Percentiles rank a stretch among this genome's conserved stretches.
Evolutionary conservation across 2,113 vertebrate species (phyloP).

Genomic region (Excalfactoria chinensis): DNA sequence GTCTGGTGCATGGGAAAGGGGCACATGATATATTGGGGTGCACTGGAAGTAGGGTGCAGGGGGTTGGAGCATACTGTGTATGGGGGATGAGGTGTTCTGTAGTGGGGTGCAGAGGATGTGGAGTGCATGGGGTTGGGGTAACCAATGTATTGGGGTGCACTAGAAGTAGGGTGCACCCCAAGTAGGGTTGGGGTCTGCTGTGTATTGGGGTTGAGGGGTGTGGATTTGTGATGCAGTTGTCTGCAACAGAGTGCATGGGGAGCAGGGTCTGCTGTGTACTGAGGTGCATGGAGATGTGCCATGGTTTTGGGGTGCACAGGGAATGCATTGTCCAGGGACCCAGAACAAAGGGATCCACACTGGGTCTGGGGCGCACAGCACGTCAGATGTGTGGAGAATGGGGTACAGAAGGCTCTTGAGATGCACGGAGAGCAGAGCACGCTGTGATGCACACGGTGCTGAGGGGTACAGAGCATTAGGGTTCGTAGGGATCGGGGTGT

Average conservation of each 20-base stretch:
- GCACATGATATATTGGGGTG: no score
- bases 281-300: no score
- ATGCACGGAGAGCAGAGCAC: background rate
- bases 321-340: background rate
- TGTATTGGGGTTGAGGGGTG: fast-evolving
- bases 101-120: no score
- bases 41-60: no score
- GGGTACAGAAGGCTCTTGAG: background rate
- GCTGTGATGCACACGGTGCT: background rate
- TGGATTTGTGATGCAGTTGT: no score
- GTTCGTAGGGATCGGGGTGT: no score
- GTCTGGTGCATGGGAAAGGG: no score
- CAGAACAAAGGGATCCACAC: background rate
- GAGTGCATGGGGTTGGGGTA: no score
- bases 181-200: background rate
- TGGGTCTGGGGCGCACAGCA: background rate
- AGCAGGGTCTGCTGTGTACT: no score
- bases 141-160: background rate
- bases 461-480: no score
- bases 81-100: no score
- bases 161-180: no score
- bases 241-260: background rate
- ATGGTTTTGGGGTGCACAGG: background rate
- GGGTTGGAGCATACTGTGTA: background rate
- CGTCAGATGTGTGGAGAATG: background rate